Evolutionary conservation across 2,797 vertebrate species (phyloP).

Genomic region (Tauraco hartlaubi): DNA sequence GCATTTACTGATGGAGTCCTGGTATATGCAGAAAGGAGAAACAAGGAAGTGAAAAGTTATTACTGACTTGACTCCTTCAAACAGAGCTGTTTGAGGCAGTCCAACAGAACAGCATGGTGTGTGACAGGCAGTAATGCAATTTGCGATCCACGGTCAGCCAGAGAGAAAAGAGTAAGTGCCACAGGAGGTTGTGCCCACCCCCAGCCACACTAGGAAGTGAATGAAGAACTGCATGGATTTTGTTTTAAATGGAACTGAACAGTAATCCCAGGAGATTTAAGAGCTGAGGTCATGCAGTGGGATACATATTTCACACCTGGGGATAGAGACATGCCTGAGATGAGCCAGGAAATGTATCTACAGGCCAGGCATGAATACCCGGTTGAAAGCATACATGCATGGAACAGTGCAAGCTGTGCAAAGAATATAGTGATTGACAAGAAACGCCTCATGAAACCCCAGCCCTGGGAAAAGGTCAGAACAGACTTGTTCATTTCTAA

Average conservation of each 20-base stretch:
- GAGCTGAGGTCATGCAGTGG: slow-evolving; percentile 41
- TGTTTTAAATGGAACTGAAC: slow-evolving; percentile 52
- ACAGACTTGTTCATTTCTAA: slow-evolving; percentile 2
- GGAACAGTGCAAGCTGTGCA: slow-evolving; percentile 21
- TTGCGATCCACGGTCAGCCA: background rate
- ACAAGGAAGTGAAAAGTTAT: background rate
- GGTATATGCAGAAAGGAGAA: background rate
- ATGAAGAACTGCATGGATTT: slow-evolving; percentile 6
- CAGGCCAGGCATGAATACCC: slow-evolving; percentile 45
- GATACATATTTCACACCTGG: slow-evolving; percentile 61
- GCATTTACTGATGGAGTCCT: background rate
- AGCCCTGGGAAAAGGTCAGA: slow-evolving; percentile 32
- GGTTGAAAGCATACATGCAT: slow-evolving; percentile 1
- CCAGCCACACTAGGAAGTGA: background rate
- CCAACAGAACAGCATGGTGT: background rate
- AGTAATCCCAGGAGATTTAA: slow-evolving; percentile 47
- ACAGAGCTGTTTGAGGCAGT: background rate
- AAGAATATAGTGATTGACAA: slow-evolving; percentile 32
- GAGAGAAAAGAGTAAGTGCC: background rate
- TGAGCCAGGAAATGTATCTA: slow-evolving; percentile 65
- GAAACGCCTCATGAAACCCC: slow-evolving; percentile 14
- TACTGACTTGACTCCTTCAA: background rate
- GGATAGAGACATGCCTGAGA: slow-evolving; percentile 61
- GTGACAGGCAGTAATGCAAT: background rate
- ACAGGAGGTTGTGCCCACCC: background rate